Evolutionary conservation across 2,888 invertebrate genomes (phyloP), one percentile per base, ranked within the genome.

Genomic region (Cephus spinipes): DNA sequence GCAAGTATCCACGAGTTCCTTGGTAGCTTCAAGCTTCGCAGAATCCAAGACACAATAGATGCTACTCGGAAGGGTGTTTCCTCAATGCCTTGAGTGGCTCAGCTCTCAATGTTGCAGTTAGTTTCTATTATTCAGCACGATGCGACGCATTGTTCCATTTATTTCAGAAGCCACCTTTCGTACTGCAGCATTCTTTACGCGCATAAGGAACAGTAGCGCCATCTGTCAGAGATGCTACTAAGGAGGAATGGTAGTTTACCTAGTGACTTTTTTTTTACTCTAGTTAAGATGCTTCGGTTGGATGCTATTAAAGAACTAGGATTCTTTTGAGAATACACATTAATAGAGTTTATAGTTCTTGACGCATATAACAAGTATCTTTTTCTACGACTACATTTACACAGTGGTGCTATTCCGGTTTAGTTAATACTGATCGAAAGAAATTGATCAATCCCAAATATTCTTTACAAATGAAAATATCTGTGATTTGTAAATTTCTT

Each of bases 21-120:
- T 31, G 6, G 12, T 71, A 23, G 68, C 80, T 69, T 71, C 68
- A 35, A 69, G 76, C 79, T 87, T 84, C 84, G 80, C 73, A 74
- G 84, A 86, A 86, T 79, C 77, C 80, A 77, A 73, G 73, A 79
- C n/a, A 33, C 74, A 36, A 74, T 33, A 23, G 74, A 36, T 74
- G 23, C 30, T 74, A 74, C 74, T 33, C 74, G 74, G 76, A 40
- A 79, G 77, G 75, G 78, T 80, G 78, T 80, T 80, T 80, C 77
- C 80, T 78, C 76, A 78, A 78, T 78, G 78, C 78, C 78, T 73
- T 33, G 69, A 76, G 73, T 71, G 74, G 76, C 74, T 68, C 68
- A 74, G 68, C 68, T 77, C 77, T 79, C 76, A 74, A 73, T 79
- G 77, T 77, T 79, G 75, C 79, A 79, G 77, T 77, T 73, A 77